Evolutionary conservation across 2,888 invertebrate genomes (phyloP).

Genomic region (Carcina quercana): DNA sequence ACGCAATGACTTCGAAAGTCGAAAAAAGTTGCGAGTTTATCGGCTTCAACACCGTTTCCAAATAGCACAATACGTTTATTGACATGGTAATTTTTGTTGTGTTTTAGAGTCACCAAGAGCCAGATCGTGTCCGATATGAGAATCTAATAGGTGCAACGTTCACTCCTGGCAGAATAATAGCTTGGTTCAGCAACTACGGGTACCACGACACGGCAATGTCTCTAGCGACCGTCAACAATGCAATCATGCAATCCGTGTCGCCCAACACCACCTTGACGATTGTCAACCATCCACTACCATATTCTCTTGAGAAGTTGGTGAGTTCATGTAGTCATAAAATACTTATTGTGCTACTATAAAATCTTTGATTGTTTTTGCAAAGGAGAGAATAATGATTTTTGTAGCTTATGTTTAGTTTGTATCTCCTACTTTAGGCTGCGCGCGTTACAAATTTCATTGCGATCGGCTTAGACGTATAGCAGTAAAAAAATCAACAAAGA

Average conservation of each 20-base stretch:
- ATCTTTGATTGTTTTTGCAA: not conserved
- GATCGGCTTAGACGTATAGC: too few relatives aligned
- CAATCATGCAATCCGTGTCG: constrained; percentile 66
- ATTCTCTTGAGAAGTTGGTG: constrained; percentile 75
- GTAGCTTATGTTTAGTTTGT: not conserved
- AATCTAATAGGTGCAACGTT: constrained; percentile 76
- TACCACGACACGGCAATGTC: constrained; percentile 83
- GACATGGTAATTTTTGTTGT: too few relatives aligned
- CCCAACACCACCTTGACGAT: constrained; percentile 61
- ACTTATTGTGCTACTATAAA: not conserved
- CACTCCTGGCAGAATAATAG: constrained; percentile 61
- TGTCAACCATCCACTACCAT: constrained; percentile 82
- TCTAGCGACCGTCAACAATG: constrained; percentile 77
- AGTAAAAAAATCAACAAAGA: too few relatives aligned
- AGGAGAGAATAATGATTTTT: not conserved
- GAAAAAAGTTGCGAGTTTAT: too few relatives aligned
- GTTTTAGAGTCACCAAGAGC: constrained; percentile 41
- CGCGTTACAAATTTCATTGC: too few relatives aligned
- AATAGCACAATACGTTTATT: too few relatives aligned
- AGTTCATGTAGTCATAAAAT: constrained; percentile 27
- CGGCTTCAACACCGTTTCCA: too few relatives aligned
- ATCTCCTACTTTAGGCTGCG: too few relatives aligned
- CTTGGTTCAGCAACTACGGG: constrained; percentile 87
- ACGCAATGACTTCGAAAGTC: too few relatives aligned
- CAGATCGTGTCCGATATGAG: constrained; percentile 59